phyloP scores from a whole-genome alignment of 1,140 invertebrate species.

The Bradysia coprophila region DNA sequence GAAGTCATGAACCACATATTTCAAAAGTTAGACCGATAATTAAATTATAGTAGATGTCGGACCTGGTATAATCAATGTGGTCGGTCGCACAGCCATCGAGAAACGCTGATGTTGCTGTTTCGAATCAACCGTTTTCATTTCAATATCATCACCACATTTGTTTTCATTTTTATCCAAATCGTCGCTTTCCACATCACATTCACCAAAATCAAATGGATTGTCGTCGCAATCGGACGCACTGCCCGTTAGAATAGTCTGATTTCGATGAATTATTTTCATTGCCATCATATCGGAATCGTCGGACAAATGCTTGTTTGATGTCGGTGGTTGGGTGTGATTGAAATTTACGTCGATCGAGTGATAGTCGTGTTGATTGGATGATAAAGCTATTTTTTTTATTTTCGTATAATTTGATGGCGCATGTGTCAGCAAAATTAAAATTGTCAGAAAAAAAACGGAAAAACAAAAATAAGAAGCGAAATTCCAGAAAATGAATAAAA shows the following conservation, averaged over 20 bases:
- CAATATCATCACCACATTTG: not conserved
- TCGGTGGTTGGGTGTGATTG: not conserved
- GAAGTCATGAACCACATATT: no score
- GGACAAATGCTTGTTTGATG: not conserved
- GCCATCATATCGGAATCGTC: not conserved
- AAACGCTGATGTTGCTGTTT: not conserved
- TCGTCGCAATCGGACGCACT: not conserved
- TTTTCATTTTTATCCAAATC: no score
- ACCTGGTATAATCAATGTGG: constrained; percentile 10
- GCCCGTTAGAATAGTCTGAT: not conserved
- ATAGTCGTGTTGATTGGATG: not conserved
- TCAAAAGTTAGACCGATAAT: no score
- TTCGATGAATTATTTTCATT: not conserved
- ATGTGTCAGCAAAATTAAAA: not conserved
- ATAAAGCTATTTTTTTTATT: not conserved
- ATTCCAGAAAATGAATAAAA: not conserved
- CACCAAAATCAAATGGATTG: not conserved
- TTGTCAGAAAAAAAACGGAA: not conserved
- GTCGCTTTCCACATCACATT: no score
- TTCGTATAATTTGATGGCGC: no score
- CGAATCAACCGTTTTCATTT: not conserved
- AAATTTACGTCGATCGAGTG: not conserved
- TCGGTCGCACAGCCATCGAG: not conserved
- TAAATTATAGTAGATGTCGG: not conserved
- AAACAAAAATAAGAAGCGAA: constrained; percentile 10